phyloP scores from a whole-genome alignment of 2,113 vertebrate species.

The Scytalopus superciliaris region DNA sequence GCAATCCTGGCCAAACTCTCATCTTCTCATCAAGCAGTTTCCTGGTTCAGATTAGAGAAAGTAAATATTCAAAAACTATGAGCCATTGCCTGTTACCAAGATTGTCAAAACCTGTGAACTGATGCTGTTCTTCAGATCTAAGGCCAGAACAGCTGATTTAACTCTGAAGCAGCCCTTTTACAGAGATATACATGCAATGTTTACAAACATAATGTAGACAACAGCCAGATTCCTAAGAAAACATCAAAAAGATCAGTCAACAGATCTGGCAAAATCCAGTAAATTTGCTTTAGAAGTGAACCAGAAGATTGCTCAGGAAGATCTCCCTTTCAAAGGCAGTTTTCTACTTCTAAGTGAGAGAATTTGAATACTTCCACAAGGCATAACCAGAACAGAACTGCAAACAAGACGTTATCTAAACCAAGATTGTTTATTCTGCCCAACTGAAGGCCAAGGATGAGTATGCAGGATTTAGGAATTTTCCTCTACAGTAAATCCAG shows the following conservation, averaged over 20 bases:
- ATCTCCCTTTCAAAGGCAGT: slow-evolving; percentile 10
- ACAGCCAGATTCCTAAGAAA: background rate
- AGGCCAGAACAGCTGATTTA: slow-evolving; percentile 23
- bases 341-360: slow-evolving; percentile 12
- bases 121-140: background rate
- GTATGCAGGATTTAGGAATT: background rate
- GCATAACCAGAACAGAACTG: background rate
- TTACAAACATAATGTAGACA: slow-evolving; percentile 1
- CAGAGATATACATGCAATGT: background rate
- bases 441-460: background rate
- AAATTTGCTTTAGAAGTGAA: background rate
- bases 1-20: background rate
- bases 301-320: background rate
- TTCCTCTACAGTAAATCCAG: background rate
- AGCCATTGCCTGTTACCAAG: background rate
- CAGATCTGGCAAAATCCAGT: slow-evolving; percentile 19
- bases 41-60: background rate
- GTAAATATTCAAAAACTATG: background rate
- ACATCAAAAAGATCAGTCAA: slow-evolving; percentile 19
- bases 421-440: background rate
- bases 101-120: background rate
- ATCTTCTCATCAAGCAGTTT: background rate
- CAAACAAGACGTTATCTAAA: slow-evolving; percentile 3
- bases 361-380: background rate
- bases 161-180: background rate